Base-by-base conservation (phyloP, 2,888 invertebrate species). In the Caenorhabditis uteleia region DNA sequence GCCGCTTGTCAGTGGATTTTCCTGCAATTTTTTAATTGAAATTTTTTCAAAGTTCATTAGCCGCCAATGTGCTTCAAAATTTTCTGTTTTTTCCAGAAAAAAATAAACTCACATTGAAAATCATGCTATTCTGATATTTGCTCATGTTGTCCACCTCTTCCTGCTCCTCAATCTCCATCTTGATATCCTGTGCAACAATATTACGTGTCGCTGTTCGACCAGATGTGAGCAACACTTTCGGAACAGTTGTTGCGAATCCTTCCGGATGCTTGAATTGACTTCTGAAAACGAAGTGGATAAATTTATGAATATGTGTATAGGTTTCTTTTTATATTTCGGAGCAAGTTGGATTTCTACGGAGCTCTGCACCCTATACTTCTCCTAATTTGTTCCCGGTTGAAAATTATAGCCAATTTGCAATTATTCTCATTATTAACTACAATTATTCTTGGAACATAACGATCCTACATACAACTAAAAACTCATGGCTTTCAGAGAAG, bases 71-170 rank as follows among this genome's bases (percentile, higher is more conserved):
- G n/a, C n/a, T n/a, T n/a, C n/a, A n/a, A n/a, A n/a, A n/a, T n/a
- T n/a, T n/a, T n/a, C n/a, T n/a, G n/a, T n/a, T n/a, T n/a, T n/a
- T n/a, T n/a, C n/a, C n/a, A n/a, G n/a, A n/a, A n/a, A n/a, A n/a
- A n/a, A n/a, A n/a, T 38, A 20, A 27, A 36, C 51, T 64, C 21
- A 68, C 70, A 55, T 71, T 71, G 10, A 68, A 21, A 34, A 71
- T 51, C 10, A 68, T 49, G 43, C 65, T 65, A 6, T 57, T 46
- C 26, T 61, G 65, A n/a, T n/a, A n/a, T n/a, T n/a, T n/a, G n/a
- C n/a, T n/a, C n/a, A n/a, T n/a, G 47, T 68, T 53, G 6, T 33
- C 23, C n/a, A 36, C 38, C 21, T 46, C 58, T 42, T 65, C 51
- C 20, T 43, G 33, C 4, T 26, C 16, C 20, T 51, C 51, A 10